Evolutionary conservation across 2,888 invertebrate species (phyloP), one percentile per base, ranked within the genome.

Genomic region (Malachius bipustulatus): DNA sequence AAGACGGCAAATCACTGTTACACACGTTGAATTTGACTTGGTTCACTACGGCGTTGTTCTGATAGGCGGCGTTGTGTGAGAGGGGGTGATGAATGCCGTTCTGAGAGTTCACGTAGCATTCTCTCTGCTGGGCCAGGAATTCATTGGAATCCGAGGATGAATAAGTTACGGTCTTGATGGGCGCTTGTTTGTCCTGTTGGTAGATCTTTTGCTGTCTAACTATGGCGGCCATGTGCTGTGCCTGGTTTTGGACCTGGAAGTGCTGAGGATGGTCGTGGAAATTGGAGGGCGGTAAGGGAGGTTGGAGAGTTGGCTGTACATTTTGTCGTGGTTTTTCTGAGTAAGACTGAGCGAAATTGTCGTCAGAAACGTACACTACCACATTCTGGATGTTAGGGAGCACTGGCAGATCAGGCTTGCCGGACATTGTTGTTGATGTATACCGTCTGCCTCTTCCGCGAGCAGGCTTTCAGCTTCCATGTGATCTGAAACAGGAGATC

Each of bases 391-490:
- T 64, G 58, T 64, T 63, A 57, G 64, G 62, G 45, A 56, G 51
- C 43, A 59, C 69, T 65, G 71, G 69, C 64, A 76, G 73, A 69
- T 77, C 78, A 77, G 78, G 75, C 77, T 79, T 77, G 71, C 75
- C 75, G 67, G 77, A 75, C 77, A 79, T 79, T 69, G 71, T 75
- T 69, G 69, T 70, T 71, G n/a, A n/a, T n/a, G 69, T 73, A 74
- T 77, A 77, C 77, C 76, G 77, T 75, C 73, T 73, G 69, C 64
- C 64, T 64, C 64, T 62, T 59, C 60, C 55, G 60, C 65, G 65
- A 62, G 60, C 60, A 57, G 52, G 50, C 49, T 54, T 53, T 54
- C 54, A 63, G 49, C 52, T 54, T 54, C 53, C 56, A 57, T 51
- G 49, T 46, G 53, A 47, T 52, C 61, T 63, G 45, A n/a, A n/a